These are phyloP conservation scores for Trematocara caparti DNA, from an alignment of 2,797 vertebrate genomes.

Conservation along the genomic window DNA sequence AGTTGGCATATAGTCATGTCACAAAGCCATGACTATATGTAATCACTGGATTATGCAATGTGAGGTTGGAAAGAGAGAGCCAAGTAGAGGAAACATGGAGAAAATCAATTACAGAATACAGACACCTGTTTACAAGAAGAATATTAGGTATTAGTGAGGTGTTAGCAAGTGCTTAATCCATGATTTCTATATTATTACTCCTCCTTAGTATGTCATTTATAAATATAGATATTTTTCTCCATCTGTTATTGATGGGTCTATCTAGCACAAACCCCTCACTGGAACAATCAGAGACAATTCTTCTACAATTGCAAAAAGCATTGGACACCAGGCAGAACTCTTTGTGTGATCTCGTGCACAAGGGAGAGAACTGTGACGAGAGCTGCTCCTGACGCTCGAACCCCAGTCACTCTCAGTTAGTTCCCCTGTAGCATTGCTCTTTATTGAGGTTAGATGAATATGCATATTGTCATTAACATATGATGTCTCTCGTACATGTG, in stretches of 20 bases:
- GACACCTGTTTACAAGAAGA: not conserved
- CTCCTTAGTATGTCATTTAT: not conserved
- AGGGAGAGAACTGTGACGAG: not conserved
- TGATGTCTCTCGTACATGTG: no score
- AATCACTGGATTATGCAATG: slow-evolving; percentile 23
- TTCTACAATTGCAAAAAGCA: no score
- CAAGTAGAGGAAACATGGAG: not conserved
- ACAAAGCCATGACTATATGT: slow-evolving; percentile 64
- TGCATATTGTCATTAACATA: no score
- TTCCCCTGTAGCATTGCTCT: no score
- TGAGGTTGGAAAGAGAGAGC: not conserved
- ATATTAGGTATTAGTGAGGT: not conserved
- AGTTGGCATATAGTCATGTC: slow-evolving; percentile 15
- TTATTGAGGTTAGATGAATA: no score
- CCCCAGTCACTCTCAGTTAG: no score
- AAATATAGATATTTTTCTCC: not conserved
- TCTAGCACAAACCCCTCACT: not conserved
- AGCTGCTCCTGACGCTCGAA: no score
- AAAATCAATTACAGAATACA: not conserved
- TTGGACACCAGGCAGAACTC: not conserved
- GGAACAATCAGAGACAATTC: no score
- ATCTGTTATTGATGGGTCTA: not conserved
- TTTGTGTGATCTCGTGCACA: not conserved
- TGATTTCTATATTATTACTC: not conserved
- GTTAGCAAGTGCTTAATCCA: not conserved